Evolutionary conservation across 2,888 invertebrate genomes (phyloP).

Genomic region (Liopterus haemorrhoidalis): DNA sequence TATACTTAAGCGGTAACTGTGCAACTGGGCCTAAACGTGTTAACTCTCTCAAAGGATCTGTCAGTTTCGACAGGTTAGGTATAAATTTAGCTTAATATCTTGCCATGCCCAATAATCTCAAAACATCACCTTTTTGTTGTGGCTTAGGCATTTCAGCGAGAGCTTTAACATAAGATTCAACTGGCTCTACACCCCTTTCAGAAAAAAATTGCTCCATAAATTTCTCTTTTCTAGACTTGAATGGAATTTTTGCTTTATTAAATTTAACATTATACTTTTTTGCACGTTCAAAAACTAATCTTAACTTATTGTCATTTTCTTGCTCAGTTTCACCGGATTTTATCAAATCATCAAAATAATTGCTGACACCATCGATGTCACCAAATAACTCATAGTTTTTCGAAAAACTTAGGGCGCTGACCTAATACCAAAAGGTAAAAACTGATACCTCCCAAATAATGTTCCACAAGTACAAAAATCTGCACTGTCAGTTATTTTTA

Average conservation of each 20-base stretch:
- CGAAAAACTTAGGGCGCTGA: conserved; percentile 9
- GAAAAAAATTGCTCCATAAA: conserved; percentile 25
- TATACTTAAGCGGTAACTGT: too few relatives aligned
- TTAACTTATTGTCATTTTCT: too few relatives aligned
- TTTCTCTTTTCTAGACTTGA: conserved; percentile 4
- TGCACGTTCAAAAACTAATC: background rate
- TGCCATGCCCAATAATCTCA: conserved; percentile 30
- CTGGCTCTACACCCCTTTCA: conserved; percentile 3
- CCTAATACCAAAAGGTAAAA: conserved; percentile 9
- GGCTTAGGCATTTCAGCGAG: conserved; percentile 28
- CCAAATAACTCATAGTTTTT: conserved; percentile 3
- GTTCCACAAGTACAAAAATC: conserved; percentile 9
- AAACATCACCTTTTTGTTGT: conserved; percentile 25
- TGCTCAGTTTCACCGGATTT: conserved; percentile 3
- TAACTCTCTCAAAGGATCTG: conserved; percentile 30
- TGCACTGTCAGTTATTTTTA: too few relatives aligned
- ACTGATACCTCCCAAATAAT: conserved; percentile 13
- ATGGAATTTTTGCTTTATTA: conserved; percentile 2
- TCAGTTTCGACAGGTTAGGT: conserved; percentile 30
- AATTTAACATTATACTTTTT: conserved; percentile 10
- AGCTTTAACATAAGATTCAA: conserved; percentile 25
- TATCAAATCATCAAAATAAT: conserved; percentile 12
- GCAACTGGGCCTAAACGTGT: too few relatives aligned
- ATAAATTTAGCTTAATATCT: conserved; percentile 31
- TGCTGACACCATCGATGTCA: conserved; percentile 4